Evolutionary conservation across 2,888 invertebrate genomes (phyloP).

Genomic region (Synergus itoensis): DNA sequence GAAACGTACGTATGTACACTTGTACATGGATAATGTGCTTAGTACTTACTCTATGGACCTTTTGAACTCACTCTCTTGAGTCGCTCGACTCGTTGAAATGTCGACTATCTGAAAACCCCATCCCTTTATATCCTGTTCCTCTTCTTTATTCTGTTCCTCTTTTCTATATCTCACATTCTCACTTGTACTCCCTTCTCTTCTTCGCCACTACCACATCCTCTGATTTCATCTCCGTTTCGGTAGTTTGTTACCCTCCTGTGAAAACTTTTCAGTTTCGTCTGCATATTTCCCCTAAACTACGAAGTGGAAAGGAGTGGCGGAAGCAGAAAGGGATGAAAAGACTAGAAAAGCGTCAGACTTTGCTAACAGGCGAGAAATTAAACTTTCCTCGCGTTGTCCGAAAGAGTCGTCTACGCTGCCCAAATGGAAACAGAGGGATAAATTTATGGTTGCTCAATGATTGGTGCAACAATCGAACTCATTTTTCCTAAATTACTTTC

Average conservation of each 20-base stretch:
- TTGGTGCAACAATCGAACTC: neutral
- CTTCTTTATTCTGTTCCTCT: conserved; percentile 21
- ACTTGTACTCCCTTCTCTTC: conserved; percentile 36
- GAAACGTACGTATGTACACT: neutral
- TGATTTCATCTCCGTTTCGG: conserved; percentile 49
- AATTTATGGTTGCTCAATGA: conserved; percentile 9
- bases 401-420: neutral
- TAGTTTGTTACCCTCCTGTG: conserved; percentile 44
- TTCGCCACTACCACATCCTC: conserved; percentile 35
- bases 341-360: conserved; percentile 22
- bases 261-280: conserved; percentile 43
- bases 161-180: conserved; percentile 44
- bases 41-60: neutral
- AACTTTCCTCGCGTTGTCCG: conserved; percentile 32
- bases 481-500: neutral
- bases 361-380: conserved; percentile 44
- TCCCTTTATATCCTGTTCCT: conserved; percentile 42
- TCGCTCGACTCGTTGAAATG: conserved; percentile 23
- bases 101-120: conserved; percentile 38
- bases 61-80: conserved; percentile 14
- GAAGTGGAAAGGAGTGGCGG: neutral
- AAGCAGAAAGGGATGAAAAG: conserved; percentile 1
- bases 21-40: neutral
- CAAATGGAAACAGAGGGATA: neutral
- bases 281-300: neutral